These are phyloP conservation scores for Paracyclopina nana DNA, from an alignment of 1,140 invertebrate species.

Conservation along the genomic window DNA sequence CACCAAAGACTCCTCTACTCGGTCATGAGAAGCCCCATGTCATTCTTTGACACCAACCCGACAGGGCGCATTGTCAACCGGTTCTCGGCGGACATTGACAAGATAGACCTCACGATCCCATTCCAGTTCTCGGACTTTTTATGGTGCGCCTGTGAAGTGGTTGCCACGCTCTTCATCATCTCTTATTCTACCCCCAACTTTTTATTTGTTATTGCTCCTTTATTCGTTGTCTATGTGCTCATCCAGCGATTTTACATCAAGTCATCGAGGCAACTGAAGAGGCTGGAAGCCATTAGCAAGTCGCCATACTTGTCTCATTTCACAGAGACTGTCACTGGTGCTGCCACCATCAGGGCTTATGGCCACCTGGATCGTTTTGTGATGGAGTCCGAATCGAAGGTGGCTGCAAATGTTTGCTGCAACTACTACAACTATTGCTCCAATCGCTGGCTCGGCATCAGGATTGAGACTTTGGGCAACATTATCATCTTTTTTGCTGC, in stretches of 20 bases:
- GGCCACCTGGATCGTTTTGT: slow-evolving; percentile 44
- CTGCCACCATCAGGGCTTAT: slow-evolving; percentile 41
- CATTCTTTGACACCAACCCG: slow-evolving; percentile 58
- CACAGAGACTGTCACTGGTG: slow-evolving; percentile 34
- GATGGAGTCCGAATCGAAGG: slow-evolving; percentile 52
- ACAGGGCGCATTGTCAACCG: slow-evolving; percentile 36
- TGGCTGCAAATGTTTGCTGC: slow-evolving; percentile 69
- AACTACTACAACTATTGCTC: slow-evolving; percentile 68
- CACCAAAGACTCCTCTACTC: slow-evolving; percentile 22
- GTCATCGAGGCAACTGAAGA: slow-evolving; percentile 17
- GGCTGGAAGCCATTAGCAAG: slow-evolving; percentile 15
- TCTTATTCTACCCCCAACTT: slow-evolving; percentile 8
- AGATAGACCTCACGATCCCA: slow-evolving; percentile 40
- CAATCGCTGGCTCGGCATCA: slow-evolving; percentile 73
- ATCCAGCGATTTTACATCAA: slow-evolving; percentile 17
- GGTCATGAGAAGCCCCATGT: slow-evolving; percentile 42
- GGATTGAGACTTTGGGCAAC: slow-evolving; percentile 80
- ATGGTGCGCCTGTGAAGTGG: neutral
- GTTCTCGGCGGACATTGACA: slow-evolving; percentile 32
- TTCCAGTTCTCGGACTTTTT: slow-evolving; percentile 18
- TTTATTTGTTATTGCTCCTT: slow-evolving; percentile 6
- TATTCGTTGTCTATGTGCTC: slow-evolving; percentile 15
- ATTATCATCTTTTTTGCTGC: slow-evolving; percentile 72
- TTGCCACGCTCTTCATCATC: slow-evolving; percentile 4
- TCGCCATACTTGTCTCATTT: slow-evolving; percentile 35